These are phyloP conservation scores for Sipha flava DNA, from an alignment of 1,140 invertebrate species.

Conservation along the genomic window DNA sequence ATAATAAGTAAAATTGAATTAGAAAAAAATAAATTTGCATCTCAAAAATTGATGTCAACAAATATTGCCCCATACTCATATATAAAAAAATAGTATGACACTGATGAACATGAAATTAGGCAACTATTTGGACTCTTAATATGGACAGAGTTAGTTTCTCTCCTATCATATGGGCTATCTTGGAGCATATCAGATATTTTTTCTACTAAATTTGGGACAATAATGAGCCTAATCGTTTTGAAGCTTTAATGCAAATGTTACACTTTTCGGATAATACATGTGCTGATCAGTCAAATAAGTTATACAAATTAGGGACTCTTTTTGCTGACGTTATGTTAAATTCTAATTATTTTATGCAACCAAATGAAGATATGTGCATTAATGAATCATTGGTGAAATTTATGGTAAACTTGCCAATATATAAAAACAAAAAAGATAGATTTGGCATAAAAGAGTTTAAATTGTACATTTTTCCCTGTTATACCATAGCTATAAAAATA, in stretches of 20 bases:
- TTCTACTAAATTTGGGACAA: not conserved
- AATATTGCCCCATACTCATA: not conserved
- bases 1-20: not conserved
- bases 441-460: not conserved
- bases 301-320: not conserved
- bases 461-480: not conserved
- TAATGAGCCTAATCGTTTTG: not conserved
- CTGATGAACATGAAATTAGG: not conserved
- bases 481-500: not conserved
- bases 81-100: not conserved
- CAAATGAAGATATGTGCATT: not conserved
- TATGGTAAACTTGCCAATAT: not conserved
- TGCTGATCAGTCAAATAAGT: not conserved
- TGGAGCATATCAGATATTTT: not conserved
- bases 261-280: not conserved
- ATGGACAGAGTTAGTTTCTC: not conserved
- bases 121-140: not conserved
- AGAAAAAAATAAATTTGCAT: not conserved
- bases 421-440: not conserved
- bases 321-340: not conserved
- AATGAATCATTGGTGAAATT: not conserved
- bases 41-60: not conserved
- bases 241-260: not conserved
- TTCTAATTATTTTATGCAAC: not conserved
- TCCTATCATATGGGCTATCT: not conserved